Conservation (phyloP, 2,113 vertebrate genomes). For the Chaenocephalus aceratus region DNA sequence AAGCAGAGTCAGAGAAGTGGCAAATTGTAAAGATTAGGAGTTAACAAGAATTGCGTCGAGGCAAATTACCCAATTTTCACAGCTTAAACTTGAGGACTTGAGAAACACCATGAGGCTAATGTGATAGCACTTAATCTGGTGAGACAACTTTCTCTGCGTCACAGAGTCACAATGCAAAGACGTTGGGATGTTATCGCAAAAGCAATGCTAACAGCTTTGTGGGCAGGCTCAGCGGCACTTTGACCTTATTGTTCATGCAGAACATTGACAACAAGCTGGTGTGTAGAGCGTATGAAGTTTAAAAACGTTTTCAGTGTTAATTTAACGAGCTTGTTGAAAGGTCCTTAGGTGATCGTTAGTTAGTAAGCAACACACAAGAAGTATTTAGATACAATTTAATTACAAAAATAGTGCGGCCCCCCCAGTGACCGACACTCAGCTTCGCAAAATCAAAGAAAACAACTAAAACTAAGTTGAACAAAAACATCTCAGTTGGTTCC, state of each 20-base stretch:
- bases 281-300: neutral
- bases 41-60: constrained; percentile 8
- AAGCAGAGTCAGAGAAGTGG: constrained; percentile 9
- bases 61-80: constrained; percentile 36
- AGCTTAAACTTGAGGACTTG: neutral
- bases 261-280: neutral
- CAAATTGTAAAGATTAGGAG: constrained; percentile 14
- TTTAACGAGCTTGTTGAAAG: neutral
- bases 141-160: constrained; percentile 6
- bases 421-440: too few relatives aligned
- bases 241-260: neutral
- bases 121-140: neutral
- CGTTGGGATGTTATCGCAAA: too few relatives aligned
- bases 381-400: too few relatives aligned
- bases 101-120: neutral
- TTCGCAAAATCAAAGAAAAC: too few relatives aligned
- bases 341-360: too few relatives aligned
- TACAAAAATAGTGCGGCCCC: too few relatives aligned
- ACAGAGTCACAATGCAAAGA: neutral
- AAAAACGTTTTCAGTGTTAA: neutral
- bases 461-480: too few relatives aligned
- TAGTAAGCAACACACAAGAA: too few relatives aligned
- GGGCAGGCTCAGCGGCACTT: neutral
- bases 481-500: too few relatives aligned
- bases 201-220: neutral